Base-by-base conservation (phyloP, 1,140 invertebrate species). In the Ostrea denselamellosa region DNA sequence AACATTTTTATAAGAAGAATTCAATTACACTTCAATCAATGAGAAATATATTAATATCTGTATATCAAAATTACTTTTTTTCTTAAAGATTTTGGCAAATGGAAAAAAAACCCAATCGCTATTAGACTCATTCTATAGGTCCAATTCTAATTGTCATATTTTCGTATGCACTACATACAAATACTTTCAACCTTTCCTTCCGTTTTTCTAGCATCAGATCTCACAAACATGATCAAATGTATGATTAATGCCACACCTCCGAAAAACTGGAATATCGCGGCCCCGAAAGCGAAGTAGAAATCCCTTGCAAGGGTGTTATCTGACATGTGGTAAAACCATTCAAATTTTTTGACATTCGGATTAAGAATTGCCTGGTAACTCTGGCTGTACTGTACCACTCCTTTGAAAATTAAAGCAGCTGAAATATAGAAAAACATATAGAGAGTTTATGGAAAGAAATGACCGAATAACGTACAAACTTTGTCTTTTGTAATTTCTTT, bases 241-340 rank as follows among this genome's bases (percentile, higher is more conserved):
- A 77, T 34, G 9, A 77, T 77, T 25, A 77, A 10, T 0, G 68
- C 25, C 25, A 77, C 28, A 8, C 25, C 22, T 34, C 25, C 25
- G 28, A 77, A 77, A 14, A 77, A 77, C 8, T 77, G 68, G 28
- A 77, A 77, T 77, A 77, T 77, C 22, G 68, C 68, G 28, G 68
- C 68, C 28, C 68, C 68, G 25, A 77, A 77, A 77, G 68, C 68
- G 28, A 77, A 77, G 28, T 77, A 77, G 25, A 77, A 77, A 77
- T 77, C 68, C 28, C 34, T 77, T 8, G 68, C 68, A 14, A 77
- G 12, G 8, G 68, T 77, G 25, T 77, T 28, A 34, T 77, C 68
- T 3, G 68, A 34, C 68, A 77, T 28, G 14, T 77, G 68, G 5
- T 28, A 77, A 25, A 77, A 77, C 68, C 68, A 77, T 77, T 77